Conservation (phyloP, 2,797 vertebrate genomes). For the Rhinatrema bivittatum region DNA sequence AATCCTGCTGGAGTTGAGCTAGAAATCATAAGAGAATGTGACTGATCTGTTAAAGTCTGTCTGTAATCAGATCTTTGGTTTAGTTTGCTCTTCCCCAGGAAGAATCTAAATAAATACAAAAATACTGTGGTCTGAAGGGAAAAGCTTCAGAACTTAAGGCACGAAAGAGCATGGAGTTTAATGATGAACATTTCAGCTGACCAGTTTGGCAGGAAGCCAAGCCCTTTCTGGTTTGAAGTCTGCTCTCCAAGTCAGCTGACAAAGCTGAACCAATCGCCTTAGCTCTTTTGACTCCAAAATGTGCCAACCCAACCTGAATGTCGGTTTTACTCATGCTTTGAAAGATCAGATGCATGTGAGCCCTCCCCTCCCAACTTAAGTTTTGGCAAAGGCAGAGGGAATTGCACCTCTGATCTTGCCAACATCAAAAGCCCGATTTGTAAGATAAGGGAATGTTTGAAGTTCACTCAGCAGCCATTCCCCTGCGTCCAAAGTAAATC, state of each 20-base stretch:
- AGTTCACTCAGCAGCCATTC: slow-evolving; percentile 83
- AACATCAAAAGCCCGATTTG: slow-evolving; percentile 93
- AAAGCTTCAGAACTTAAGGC: slow-evolving; percentile 17
- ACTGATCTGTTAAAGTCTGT: no score
- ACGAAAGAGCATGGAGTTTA: slow-evolving; percentile 35
- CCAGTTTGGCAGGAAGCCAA: slow-evolving; percentile 45
- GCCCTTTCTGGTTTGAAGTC: slow-evolving; percentile 58
- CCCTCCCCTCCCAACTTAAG: slow-evolving; percentile 65
- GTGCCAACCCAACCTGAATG: slow-evolving; percentile 73
- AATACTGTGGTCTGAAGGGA: slow-evolving; percentile 18
- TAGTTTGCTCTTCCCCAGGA: no score
- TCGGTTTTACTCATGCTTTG: slow-evolving; percentile 76
- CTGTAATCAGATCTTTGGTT: no score
- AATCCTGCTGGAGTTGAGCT: no score
- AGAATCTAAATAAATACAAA: no score
- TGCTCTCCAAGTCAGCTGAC: slow-evolving; percentile 67
- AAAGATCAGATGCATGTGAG: slow-evolving; percentile 75
- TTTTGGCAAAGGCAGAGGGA: slow-evolving; percentile 81
- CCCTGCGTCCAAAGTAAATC: slow-evolving; percentile 84
- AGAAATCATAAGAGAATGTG: no score
- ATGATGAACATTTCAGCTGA: slow-evolving; percentile 52
- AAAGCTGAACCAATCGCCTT: no score
- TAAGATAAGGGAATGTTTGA: slow-evolving; percentile 97
- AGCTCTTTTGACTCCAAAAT: no score
- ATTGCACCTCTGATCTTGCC: slow-evolving; percentile 82